Conservation (phyloP, 1,140 invertebrate species). For the Saccostrea echinata region DNA sequence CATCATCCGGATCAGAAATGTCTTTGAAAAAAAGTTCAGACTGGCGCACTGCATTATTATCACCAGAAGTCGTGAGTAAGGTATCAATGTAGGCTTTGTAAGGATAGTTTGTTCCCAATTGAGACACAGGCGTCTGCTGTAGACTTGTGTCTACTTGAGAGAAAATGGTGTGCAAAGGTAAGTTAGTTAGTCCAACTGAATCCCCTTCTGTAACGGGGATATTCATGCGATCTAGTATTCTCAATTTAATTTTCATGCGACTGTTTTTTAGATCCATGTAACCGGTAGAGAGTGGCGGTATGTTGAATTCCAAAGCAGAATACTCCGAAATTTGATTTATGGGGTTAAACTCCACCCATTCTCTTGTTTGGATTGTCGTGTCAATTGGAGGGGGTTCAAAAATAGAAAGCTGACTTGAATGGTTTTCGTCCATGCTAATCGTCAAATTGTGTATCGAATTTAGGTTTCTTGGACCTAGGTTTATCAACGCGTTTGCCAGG, state of each 20-base stretch:
- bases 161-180: conserved; percentile 45
- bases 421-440: conserved; percentile 45
- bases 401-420: conserved; percentile 34
- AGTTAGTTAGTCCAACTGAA: not conserved
- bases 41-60: not conserved
- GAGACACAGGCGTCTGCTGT: conserved; percentile 49
- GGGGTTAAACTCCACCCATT: conserved; percentile 51
- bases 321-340: conserved; percentile 46
- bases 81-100: conserved; percentile 59
- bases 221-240: not conserved
- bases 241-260: not conserved
- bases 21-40: conserved; percentile 35
- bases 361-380: conserved; percentile 22
- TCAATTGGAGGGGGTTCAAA: conserved; percentile 43
- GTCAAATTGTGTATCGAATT: not conserved
- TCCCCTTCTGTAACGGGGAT: not conserved
- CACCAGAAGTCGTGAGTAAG: conserved; percentile 6
- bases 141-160: conserved; percentile 42
- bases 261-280: conserved; percentile 52
- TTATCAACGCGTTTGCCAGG: not conserved
- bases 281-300: conserved; percentile 33
- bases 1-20: not conserved
- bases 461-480: conserved; percentile 4
- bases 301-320: conserved; percentile 48
- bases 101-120: conserved; percentile 45